A percentile compares a stretch with the other conserved stretches of the same genome.
Conservation (phyloP, 1,140 invertebrate species). For the Drosophila lacertosa region DNA sequence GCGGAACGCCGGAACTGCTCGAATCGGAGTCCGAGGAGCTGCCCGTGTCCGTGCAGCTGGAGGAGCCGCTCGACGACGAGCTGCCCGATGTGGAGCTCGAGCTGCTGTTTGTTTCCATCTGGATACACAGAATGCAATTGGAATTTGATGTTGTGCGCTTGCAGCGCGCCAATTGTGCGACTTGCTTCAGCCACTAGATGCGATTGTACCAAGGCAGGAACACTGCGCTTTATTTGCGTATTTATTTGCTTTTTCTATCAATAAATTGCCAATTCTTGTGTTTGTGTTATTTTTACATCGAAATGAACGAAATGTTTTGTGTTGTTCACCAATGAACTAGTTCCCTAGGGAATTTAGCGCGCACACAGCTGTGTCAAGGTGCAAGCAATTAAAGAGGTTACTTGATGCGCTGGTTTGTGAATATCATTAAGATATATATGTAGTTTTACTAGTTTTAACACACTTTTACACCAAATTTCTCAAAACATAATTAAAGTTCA, state of each 20-base stretch:
- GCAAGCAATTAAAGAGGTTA: background rate
- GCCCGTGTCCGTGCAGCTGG: constrained; percentile 84
- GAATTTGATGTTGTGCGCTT: too few species aligned
- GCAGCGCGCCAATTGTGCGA: background rate
- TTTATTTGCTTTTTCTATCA: background rate
- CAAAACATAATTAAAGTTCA: too few species aligned
- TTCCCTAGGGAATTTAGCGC: constrained; percentile 2
- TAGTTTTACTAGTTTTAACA: background rate
- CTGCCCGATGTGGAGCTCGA: constrained; percentile 88
- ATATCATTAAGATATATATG: background rate
- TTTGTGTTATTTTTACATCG: constrained; percentile 41
- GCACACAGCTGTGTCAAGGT: constrained; percentile 15
- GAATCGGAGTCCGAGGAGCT: constrained; percentile 88
- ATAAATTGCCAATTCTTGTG: constrained; percentile 24
- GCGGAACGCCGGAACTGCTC: constrained; percentile 86
- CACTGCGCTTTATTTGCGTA: background rate
- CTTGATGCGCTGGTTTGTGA: background rate
- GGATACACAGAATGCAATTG: constrained; percentile 15
- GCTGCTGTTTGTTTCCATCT: constrained; percentile 86
- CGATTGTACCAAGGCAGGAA: background rate
- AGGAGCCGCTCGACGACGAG: constrained; percentile 85
- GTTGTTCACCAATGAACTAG: constrained; percentile 16
- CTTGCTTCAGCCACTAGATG: background rate
- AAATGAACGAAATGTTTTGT: constrained; percentile 25
- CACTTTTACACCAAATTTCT: too few species aligned